Evolutionary conservation across 2,888 invertebrate species (phyloP), one percentile per base, ranked within the genome.

Genomic region (Troides oblongomaculatus): DNA sequence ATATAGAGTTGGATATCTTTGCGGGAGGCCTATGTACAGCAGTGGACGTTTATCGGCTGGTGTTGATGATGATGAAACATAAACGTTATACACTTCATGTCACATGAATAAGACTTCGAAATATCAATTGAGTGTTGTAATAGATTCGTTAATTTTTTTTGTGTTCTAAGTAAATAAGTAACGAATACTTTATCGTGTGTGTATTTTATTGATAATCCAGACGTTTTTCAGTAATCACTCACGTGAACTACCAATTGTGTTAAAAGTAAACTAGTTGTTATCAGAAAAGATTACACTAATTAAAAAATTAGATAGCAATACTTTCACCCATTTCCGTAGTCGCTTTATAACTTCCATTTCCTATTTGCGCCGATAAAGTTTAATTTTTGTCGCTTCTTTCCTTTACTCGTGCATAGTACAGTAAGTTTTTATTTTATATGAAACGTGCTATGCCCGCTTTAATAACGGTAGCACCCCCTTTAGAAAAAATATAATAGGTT

Each of bases 261-360:
- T n/a, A 5, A n/a, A n/a, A n/a, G 18, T 53, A 36, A 61, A 61
- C 61, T 21, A 36, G 39, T 8, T 36, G 4, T 23, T 23, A 25
- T 23, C 57, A n/a, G 18, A 4, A 14, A 58, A 23, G 57, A 58
- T 58, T 58, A 58, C 14, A 7, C 23, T 58, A 58, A 58, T 58
- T 58, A 23, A 23, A 58, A 53, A 58, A 58, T 23, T 18, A 36
- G 60, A 60, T 36, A 36, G 36, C 25, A 2, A 36, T 36, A 60
- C 60, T 60, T 60, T 60, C 60, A 14, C 18, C 18, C 36, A 17
- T 60, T 60, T 30, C 60, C 60, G 17, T 36, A 60, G 60, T 60
- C 36, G 17, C 14, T 60, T 60, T 60, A 60, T 60, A 10, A 30
- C 36, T 60, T 60, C 36, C 60, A 6, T 18, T 60, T 60, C 60